phyloP scores from a whole-genome alignment of 2,888 invertebrate genomes.

The Hirtodrosophila confusa region DNA sequence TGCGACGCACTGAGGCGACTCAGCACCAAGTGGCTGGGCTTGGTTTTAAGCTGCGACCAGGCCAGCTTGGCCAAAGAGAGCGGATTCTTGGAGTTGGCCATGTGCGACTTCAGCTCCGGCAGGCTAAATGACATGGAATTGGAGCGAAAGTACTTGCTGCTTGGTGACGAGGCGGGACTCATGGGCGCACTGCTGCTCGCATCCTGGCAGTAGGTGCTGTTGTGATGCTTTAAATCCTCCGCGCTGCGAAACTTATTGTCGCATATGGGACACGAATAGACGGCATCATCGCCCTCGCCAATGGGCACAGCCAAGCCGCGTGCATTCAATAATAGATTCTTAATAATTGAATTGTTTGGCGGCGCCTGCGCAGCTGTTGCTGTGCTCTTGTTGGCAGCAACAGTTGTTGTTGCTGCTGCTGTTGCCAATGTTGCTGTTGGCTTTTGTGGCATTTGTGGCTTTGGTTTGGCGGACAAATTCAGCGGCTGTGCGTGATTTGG shows the following conservation, averaged over 20 bases:
- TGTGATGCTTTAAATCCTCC: constrained; percentile 92
- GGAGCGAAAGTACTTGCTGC: constrained; percentile 86
- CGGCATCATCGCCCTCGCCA: constrained; percentile 86
- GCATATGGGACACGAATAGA: constrained; percentile 91
- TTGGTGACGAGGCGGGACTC: constrained; percentile 83
- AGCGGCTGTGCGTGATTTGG: constrained; percentile 62
- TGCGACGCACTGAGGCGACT: constrained; percentile 80
- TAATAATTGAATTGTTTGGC: constrained; percentile 89
- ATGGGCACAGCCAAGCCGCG: constrained; percentile 85
- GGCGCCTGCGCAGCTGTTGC: constrained; percentile 79
- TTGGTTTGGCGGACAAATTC: constrained; percentile 76
- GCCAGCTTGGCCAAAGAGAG: constrained; percentile 82
- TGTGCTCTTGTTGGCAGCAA: constrained; percentile 27
- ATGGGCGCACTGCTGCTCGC: constrained; percentile 83
- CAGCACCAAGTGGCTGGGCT: constrained; percentile 87
- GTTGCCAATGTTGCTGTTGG: constrained; percentile 54
- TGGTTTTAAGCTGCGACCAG: constrained; percentile 84
- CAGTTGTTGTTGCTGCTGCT: constrained; percentile 10
- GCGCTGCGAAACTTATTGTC: constrained; percentile 91
- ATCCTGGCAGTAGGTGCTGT: constrained; percentile 91
- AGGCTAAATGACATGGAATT: constrained; percentile 87
- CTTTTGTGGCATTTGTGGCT: constrained; percentile 35
- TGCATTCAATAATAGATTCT: constrained; percentile 91
- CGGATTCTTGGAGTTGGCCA: constrained; percentile 82
- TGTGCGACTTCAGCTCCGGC: constrained; percentile 85